Base-by-base conservation (phyloP, 2,797 vertebrate species). In the Sarcophilus harrisii region DNA sequence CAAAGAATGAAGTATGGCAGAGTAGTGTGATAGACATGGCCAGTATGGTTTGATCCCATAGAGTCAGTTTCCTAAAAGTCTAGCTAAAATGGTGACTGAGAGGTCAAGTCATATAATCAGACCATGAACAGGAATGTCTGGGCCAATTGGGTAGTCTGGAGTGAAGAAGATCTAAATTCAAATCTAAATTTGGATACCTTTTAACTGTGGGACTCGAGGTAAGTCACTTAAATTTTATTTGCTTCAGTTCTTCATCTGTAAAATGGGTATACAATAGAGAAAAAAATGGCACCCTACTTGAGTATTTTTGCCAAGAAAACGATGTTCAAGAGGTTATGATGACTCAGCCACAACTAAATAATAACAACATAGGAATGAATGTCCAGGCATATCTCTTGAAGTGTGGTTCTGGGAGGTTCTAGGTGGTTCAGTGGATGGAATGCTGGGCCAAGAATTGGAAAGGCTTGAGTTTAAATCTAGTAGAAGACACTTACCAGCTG, bases 21-120 rank as follows among this genome's bases (percentile, higher is more conserved):
- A n/a, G 30, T 16, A 0, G 1, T 45, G 90, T 10, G 1, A 49
- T n/a, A 29, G 14, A 0, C 1, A 6, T 81, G 38, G 38, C 57
- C 32, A 4, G 11, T 5, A 52, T n/a, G 57, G 54, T 21, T 0
- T 9, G 0, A 1, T 28, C 30, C 0, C n/a, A 38, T 8, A 73
- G n/a, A 16, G n/a, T 21, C 45, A 16, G 9, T 87, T 5, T 24
- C 9, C 0, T 10, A 13, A 3, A 1, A 6, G 59, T 38, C 13
- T 57, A 21, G 21, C 38, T 11, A 28, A 0, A 0, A 60, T 0
- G 66, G 87, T 38, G 38, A 38, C 94, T 59, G 27, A 27, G 16
- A 73, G 18, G n/a, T n/a, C n/a, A 81, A 45, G 38, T 24, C 4
- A 87, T 49, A 49, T 49, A 87, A 49, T 27, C 45, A 87, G 21